Evolutionary conservation across 2,113 vertebrate species (phyloP), one percentile per base, ranked within the genome.

Genomic region (Antechinus stuartii): DNA sequence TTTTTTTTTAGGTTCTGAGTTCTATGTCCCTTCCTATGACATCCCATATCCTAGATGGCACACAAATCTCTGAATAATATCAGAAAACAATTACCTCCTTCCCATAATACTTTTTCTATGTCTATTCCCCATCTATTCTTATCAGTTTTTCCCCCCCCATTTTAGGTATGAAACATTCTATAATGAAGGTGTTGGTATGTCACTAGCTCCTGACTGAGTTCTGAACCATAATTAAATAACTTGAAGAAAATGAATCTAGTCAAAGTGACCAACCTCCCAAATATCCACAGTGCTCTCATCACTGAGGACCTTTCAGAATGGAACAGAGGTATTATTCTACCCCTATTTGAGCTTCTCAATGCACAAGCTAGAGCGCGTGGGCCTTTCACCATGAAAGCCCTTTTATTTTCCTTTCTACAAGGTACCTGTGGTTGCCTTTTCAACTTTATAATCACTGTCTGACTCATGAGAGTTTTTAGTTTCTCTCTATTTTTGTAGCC

Each of bases 401-500:
- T 84, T 84, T 84, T 42, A 84, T 84, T 84, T 84, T 84, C n/a
- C n/a, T 84, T 84, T 84, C n/a, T 42, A 84, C 68, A 84, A 84
- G 68, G 68, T 84, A 84, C 68, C 68, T 84, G 68, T 84, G n/a
- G 68, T 22, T 84, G n/a, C 68, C n/a, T 42, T 84, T 84, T 84
- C 68, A 84, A 84, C n/a, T 84, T 84, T 22, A 42, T 84, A 84
- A 84, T 84, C 68, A 84, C n/a, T 42, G n/a, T n/a, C 68, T 84
- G 68, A 84, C 68, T 84, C 68, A 84, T 42, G 19, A 84, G 68
- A 42, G n/a, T 84, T 84, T 42, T 84, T 84, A 84, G 68, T 84
- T 84, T 84, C 68, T 84, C 68, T 42, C 68, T 84, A 84, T 84
- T 42, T 84, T 84, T 84, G 19, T 1, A 84, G n/a, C 68, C 68